Conservation (phyloP, 2,113 vertebrate genomes). For the Lasiurus cinereus region DNA sequence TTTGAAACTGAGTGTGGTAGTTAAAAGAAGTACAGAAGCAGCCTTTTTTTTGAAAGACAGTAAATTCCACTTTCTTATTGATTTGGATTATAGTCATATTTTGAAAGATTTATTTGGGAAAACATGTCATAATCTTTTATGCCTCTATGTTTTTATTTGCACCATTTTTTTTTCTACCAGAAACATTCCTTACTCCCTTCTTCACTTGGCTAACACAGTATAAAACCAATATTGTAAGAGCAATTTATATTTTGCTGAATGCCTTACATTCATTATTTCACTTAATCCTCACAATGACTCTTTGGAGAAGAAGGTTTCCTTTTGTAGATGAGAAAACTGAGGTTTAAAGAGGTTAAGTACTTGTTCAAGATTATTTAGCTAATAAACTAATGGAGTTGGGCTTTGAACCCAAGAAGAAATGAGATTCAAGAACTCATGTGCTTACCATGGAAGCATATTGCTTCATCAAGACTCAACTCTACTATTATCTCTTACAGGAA, state of each 20-base stretch:
- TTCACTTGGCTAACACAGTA: not conserved
- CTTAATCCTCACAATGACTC: not conserved
- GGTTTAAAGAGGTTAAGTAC: not conserved
- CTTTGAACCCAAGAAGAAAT: conserved; percentile 13
- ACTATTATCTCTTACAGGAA: not conserved
- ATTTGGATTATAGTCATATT: not conserved
- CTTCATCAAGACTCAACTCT: not conserved
- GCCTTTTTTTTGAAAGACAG: not conserved
- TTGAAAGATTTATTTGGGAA: not conserved
- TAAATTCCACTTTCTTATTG: conserved; percentile 39
- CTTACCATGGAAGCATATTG: not conserved
- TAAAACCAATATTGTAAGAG: not conserved
- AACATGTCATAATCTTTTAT: not conserved
- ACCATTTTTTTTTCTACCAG: conserved; percentile 25
- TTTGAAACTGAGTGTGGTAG: not conserved
- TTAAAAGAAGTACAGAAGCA: conserved; percentile 40
- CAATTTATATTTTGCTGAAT: not conserved
- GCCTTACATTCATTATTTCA: not conserved
- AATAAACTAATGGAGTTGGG: not conserved
- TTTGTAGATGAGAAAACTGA: conserved; percentile 4
- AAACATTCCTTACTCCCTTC: not conserved
- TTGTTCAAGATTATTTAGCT: not conserved
- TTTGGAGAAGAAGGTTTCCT: not conserved
- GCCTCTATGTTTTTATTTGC: not conserved
- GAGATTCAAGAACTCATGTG: not conserved